phyloP scores from a whole-genome alignment of 2,113 vertebrate species.

The Sminthopsis crassicaudata region DNA sequence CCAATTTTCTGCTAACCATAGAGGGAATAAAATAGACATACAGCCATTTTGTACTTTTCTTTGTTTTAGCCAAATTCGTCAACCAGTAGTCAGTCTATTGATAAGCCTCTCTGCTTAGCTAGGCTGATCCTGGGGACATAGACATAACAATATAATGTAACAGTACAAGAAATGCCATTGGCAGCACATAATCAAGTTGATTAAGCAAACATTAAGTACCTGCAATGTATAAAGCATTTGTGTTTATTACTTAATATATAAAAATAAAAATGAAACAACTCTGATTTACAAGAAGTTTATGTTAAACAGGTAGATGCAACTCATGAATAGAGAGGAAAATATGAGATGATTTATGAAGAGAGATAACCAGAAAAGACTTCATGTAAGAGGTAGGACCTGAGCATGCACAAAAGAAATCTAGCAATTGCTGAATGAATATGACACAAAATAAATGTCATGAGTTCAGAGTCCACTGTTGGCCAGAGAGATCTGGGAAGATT shows the following conservation, averaged over 20 bases:
- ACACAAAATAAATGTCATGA: neutral
- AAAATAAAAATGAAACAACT: constrained; percentile 11
- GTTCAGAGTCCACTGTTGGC: neutral
- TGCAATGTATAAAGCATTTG: neutral
- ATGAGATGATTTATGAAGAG: neutral
- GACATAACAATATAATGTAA: neutral
- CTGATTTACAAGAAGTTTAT: neutral
- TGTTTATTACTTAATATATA: constrained; percentile 11
- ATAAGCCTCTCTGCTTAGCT: neutral
- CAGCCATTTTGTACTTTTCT: neutral
- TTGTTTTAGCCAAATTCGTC: neutral
- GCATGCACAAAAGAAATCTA: neutral
- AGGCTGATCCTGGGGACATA: neutral
- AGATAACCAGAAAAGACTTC: neutral
- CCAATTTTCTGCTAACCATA: neutral
- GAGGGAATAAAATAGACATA: neutral
- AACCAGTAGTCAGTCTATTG: neutral
- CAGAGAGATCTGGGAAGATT: neutral
- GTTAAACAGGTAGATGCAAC: neutral
- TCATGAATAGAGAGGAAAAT: neutral
- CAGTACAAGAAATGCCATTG: neutral
- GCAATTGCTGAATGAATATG: neutral
- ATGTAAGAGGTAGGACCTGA: neutral
- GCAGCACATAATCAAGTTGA: neutral
- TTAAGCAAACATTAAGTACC: neutral